Conservation (phyloP, 2,888 invertebrate species). For the Seira ritae region DNA sequence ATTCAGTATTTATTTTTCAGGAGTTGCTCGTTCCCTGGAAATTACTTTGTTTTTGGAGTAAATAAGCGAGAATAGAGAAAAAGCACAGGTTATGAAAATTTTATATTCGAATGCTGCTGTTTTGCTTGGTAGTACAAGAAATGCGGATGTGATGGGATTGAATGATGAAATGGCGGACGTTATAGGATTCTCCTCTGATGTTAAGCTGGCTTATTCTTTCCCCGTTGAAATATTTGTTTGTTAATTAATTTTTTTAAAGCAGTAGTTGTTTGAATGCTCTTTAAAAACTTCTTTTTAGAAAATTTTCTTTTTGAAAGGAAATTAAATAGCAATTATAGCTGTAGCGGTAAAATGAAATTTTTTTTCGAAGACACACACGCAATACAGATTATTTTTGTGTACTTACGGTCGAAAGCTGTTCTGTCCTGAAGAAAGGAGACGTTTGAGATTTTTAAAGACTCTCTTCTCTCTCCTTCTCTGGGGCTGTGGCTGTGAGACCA, state of each 20-base stretch:
- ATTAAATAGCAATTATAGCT: conserved; percentile 22
- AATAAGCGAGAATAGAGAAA: conserved; percentile 23
- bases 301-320: conserved; percentile 16
- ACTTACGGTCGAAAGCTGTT: conserved; percentile 99
- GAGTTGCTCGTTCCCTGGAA: background rate
- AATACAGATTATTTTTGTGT: conserved; percentile 52
- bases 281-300: background rate
- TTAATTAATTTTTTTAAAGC: conserved; percentile 75
- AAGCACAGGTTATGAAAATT: conserved; percentile 12
- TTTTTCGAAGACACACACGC: conserved; percentile 44
- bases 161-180: background rate
- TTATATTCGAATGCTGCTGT: background rate
- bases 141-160: background rate
- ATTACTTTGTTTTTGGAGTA: background rate
- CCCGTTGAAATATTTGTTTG: background rate
- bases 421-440: conserved; percentile 78
- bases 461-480: conserved; percentile 53
- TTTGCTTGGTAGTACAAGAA: background rate
- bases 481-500: conserved; percentile 53
- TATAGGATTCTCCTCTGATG: background rate
- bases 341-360: conserved; percentile 4
- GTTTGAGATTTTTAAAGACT: conserved; percentile 72
- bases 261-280: background rate
- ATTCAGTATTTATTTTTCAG: background rate
- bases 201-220: background rate